These are phyloP conservation scores for Camelus dromedarius DNA, from an alignment of 2,113 vertebrate genomes.

Conservation along the genomic window DNA sequence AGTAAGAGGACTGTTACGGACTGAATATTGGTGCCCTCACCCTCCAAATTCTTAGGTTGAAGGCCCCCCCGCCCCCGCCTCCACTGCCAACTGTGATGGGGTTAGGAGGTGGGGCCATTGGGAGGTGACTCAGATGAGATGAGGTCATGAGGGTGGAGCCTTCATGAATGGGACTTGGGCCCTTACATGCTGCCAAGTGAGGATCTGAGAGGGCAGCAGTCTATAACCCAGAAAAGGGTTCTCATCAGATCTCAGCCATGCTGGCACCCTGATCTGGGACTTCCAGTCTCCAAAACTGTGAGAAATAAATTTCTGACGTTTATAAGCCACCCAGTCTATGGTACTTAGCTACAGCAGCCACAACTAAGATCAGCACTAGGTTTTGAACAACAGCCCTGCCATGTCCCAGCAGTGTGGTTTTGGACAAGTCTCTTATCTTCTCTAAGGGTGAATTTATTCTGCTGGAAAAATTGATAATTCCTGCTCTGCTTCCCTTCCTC, in stretches of 20 bases:
- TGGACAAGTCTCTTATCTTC: background rate
- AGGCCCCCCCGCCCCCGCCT: no score
- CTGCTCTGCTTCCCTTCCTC: background rate
- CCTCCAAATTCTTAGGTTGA: no score
- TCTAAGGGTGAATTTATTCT: background rate
- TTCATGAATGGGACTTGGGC: background rate
- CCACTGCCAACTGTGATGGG: background rate
- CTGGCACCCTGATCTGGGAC: background rate
- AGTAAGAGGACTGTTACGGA: no score
- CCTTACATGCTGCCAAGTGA: fast-evolving
- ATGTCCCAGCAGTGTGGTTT: background rate
- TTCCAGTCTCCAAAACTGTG: background rate
- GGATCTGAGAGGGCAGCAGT: background rate
- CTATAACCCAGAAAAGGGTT: background rate
- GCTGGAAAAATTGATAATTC: background rate
- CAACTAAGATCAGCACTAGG: background rate
- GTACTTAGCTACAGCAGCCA: background rate
- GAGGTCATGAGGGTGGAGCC: background rate
- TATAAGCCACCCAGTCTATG: background rate
- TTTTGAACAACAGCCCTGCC: background rate
- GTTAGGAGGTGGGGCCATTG: background rate
- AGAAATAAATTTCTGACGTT: background rate
- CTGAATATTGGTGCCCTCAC: no score
- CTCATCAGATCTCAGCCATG: background rate
- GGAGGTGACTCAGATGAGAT: background rate